Conservation (phyloP, 2,888 invertebrate species). For the Ophonus ardosiacus region DNA sequence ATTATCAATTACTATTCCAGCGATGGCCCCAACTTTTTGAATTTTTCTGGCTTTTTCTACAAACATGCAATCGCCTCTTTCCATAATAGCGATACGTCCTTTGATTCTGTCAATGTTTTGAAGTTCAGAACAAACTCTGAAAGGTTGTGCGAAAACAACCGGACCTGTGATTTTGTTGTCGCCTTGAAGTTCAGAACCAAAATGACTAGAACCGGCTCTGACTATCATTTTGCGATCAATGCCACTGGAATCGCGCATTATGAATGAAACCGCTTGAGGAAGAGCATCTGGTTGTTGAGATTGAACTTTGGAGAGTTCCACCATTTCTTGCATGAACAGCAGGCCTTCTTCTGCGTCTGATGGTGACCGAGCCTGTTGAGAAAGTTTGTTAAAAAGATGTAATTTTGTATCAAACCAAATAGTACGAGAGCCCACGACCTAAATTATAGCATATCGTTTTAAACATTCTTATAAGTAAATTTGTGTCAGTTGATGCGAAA, state of each 20-base stretch:
- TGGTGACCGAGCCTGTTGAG: conserved; percentile 86
- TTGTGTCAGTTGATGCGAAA: no score
- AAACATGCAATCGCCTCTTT: conserved; percentile 96
- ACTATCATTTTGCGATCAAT: conserved; percentile 74
- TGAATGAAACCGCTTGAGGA: conserved; percentile 77
- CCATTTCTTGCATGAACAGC: conserved; percentile 98
- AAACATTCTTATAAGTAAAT: no score
- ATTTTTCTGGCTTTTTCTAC: conserved; percentile 93
- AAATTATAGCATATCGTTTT: no score
- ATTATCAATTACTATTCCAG: conserved; percentile 92
- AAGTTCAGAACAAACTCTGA: conserved; percentile 82
- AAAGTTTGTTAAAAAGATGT: conserved; percentile 10
- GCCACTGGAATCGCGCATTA: conserved; percentile 72
- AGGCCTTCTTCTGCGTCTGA: conserved; percentile 95
- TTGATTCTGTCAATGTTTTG: conserved; percentile 79
- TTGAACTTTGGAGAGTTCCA: conserved; percentile 89
- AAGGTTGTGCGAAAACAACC: conserved; percentile 83
- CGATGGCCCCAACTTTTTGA: conserved; percentile 89
- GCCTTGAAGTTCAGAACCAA: conserved; percentile 86
- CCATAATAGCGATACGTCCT: conserved; percentile 90
- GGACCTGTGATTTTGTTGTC: conserved; percentile 82
- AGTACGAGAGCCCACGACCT: no score
- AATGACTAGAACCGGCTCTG: conserved; percentile 93
- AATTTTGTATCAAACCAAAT: neutral
- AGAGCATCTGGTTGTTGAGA: conserved; percentile 78